phyloP scores from a whole-genome alignment of 92 coral and sea anemone species.

The Pocillopora meandrina region DNA sequence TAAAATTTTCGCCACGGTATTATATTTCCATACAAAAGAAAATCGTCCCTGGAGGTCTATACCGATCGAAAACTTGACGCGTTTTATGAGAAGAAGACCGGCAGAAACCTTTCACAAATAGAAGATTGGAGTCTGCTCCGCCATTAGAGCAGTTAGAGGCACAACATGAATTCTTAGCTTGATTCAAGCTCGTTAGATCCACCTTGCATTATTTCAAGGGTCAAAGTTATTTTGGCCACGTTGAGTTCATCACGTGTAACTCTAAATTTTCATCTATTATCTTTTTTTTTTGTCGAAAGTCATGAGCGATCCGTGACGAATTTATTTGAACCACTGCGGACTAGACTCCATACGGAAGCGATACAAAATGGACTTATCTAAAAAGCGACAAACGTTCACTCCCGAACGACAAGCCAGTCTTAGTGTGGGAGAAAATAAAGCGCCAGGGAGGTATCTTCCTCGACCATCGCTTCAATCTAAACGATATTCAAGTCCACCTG shows the following conservation, averaged over 20 bases:
- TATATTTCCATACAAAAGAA: not conserved
- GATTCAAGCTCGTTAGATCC: conserved; percentile 16
- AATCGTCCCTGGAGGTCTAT: not conserved
- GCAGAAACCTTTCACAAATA: not conserved
- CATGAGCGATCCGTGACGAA: conserved; percentile 30
- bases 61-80: not conserved
- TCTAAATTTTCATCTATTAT: not conserved
- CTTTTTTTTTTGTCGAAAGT: not conserved
- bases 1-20: not conserved
- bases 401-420: conserved; percentile 20
- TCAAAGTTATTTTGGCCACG: not conserved
- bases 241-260: conserved; percentile 4
- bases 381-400: conserved; percentile 28
- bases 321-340: not conserved
- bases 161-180: conserved; percentile 15
- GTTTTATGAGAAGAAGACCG: not conserved
- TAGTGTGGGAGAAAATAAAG: conserved; percentile 5
- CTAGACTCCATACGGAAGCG: not conserved
- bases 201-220: not conserved
- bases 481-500: conserved; percentile 65
- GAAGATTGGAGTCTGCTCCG: not conserved
- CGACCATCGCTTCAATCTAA: conserved; percentile 60
- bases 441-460: conserved; percentile 41
- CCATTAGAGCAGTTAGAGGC: conserved; percentile 1
- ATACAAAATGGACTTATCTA: conserved; percentile 24